Evolutionary conservation across 1,140 invertebrate species (phyloP), one percentile per base, ranked within the genome.

Genomic region (Ips nitidus): DNA sequence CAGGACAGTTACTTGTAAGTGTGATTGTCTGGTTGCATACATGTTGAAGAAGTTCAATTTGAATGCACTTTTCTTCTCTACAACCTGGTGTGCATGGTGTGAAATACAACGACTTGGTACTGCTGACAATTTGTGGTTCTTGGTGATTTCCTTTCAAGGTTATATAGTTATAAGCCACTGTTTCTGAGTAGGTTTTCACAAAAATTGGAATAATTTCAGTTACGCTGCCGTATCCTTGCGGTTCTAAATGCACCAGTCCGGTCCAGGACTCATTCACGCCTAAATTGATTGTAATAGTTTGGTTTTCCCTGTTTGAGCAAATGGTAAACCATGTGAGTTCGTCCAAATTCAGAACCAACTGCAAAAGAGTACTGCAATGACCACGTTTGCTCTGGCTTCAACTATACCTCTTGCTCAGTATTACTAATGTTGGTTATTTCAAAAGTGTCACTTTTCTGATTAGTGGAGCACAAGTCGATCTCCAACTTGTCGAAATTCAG

Each of bases 121-220:
- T 41, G 36, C 42, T 45, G 2, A 40, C 7, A 1, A 73, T 72
- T 5, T 36, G 42, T 1, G 73, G 70, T 47, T 53, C 52, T 1
- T 66, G 22, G 43, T 72, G 50, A 4, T 43, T 56, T 38, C 73
- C 75, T 1, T 22, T 42, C n/a, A 76, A 55, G 45, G 38, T 72
- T 4, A 76, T 8, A 59, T 66, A 69, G 60, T 76, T 76, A 50
- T 71, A 76, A 6, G 68, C 56, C 7, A 22, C 45, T 2, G 57
- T 53, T 7, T 73, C 62, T 6, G 59, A 66, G 68, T 72, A 74
- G 53, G 69, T 52, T 37, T 63, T 59, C 0, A 75, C 66, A 43
- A 65, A 69, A 47, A 76, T 68, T 4, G 73, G 70, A n/a, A 76
- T 8, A 40, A 70, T 38, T 47, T 52, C 43, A 1, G 4, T 6